Evolutionary conservation across 1,140 invertebrate genomes (phyloP).

Genomic region (Pogonomyrmex barbatus): DNA sequence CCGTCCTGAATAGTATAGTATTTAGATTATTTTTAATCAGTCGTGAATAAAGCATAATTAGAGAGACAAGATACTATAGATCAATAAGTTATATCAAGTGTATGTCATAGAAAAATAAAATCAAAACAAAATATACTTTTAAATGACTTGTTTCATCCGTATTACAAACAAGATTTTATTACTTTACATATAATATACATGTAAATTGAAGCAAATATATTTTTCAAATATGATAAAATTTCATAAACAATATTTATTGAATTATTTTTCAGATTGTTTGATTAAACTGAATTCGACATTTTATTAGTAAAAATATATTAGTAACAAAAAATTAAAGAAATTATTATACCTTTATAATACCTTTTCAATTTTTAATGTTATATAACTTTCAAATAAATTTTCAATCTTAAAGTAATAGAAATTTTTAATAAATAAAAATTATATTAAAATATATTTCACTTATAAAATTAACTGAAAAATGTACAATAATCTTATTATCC

Average conservation of each 20-base stretch:
- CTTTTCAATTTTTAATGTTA: not conserved
- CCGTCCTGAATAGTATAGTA: slow-evolving; percentile 49
- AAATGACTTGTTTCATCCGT: not conserved
- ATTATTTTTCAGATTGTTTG: not conserved
- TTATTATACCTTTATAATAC: not conserved
- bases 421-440: not conserved
- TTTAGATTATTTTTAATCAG: slow-evolving; percentile 36
- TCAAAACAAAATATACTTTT: slow-evolving; percentile 9
- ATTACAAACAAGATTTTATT: not conserved
- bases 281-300: not conserved
- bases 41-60: not conserved
- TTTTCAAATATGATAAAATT: not conserved
- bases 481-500: not conserved
- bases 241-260: not conserved
- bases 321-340: not conserved
- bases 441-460: slow-evolving; percentile 17
- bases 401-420: not conserved
- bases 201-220: not conserved
- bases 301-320: not conserved
- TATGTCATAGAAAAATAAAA: slow-evolving; percentile 26
- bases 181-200: not conserved
- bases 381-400: slow-evolving; percentile 9
- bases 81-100: not conserved
- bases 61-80: no score
- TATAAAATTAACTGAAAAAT: not conserved